Base-by-base conservation (phyloP, 2,797 vertebrate species). In the Knipowitschia caucasica region DNA sequence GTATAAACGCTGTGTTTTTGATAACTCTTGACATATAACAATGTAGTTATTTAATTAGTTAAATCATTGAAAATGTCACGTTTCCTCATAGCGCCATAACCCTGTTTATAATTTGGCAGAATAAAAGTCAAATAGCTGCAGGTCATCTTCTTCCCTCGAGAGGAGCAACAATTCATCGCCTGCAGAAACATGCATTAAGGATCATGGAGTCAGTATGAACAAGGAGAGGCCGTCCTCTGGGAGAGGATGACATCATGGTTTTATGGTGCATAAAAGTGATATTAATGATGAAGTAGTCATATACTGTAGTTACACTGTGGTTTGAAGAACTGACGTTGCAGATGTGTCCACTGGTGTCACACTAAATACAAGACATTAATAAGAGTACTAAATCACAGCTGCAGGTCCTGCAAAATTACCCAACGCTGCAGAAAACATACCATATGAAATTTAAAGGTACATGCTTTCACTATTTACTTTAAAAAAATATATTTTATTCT, bases 241-340 rank as follows among this genome's bases (percentile, higher is more conserved):
- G 34, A 57, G 34, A n/a, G 7, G 33, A 36, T 64, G 49, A 57
- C 40, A 53, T 64, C 53, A 49, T 50, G 21, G 18, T 25, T 49
- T 64, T 49, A 36, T 53, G 18, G 24, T 15, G 25, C n/a, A 63
- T 45, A 31, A 49, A 54, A 35, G 33, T 39, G 3, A 27, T 36
- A 50, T 50, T 26, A 49, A 42, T 62, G 23, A 42, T 61, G 58
- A 62, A 44, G n/a, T n/a, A n/a, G 53, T 50, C 25, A 50, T 52
- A n/a, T 47, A 21, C 27, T 21, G 27, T 35, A 21, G 29, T 27
- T 34, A 46, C 23, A 20, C 53, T 36, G 43, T 20, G 24, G 27
- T 8, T 17, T 31, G 30, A 9, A 31, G 29, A 34, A 49, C 46
- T 49, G 18, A 33, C 30, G 12, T 21, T 27, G 45, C 45, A 21